Evolutionary conservation across 2,797 vertebrate species (phyloP).

Genomic region (Mionectes olivaceus): DNA sequence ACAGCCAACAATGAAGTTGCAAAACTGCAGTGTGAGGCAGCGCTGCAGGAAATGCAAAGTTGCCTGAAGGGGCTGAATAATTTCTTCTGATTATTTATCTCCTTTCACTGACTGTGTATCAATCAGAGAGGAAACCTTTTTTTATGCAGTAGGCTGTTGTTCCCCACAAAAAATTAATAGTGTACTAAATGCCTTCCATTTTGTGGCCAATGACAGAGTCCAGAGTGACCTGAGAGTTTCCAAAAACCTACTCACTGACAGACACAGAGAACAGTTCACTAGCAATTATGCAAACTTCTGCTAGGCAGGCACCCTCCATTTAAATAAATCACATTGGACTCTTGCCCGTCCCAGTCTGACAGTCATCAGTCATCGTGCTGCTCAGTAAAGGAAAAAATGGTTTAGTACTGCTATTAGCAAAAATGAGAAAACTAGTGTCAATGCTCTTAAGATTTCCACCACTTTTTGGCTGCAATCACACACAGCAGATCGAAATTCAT

Average conservation of each 20-base stretch:
- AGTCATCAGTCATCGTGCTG: neutral
- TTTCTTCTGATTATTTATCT: neutral
- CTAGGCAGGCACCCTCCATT: neutral
- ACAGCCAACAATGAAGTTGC: neutral
- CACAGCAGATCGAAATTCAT: neutral
- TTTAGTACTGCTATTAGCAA: conserved; percentile 5
- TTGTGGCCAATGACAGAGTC: neutral
- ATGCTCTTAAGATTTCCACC: neutral
- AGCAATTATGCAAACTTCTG: neutral
- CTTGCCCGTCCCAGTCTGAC: neutral
- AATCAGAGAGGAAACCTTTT: neutral
- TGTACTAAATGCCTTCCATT: neutral
- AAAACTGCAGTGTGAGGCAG: neutral
- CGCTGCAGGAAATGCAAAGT: accelerated
- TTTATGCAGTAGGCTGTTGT: neutral
- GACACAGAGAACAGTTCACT: neutral
- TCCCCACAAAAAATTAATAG: neutral
- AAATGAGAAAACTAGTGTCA: neutral
- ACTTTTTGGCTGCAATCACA: neutral
- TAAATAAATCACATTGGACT: neutral
- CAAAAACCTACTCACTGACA: neutral
- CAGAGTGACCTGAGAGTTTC: neutral
- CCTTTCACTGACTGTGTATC: neutral
- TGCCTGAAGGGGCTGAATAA: neutral
- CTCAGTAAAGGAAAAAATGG: neutral